Conservation (phyloP, 2,797 vertebrate genomes). For the Selene dorsalis region DNA sequence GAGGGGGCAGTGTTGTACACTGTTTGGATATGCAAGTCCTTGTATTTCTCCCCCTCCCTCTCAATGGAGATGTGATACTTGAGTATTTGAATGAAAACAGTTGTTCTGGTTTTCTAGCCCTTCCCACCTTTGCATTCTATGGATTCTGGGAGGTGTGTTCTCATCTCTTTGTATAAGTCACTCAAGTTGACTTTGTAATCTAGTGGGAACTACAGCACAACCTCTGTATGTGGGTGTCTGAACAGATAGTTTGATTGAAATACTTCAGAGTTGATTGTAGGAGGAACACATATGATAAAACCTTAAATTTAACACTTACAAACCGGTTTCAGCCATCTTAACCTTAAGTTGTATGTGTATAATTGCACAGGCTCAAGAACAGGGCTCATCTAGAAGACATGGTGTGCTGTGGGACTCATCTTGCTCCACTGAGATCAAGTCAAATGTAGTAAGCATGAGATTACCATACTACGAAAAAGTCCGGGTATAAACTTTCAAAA, state of each 20-base stretch:
- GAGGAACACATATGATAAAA: no score
- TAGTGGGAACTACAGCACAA: neutral
- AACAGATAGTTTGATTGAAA: neutral
- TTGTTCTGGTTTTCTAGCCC: constrained; percentile 22
- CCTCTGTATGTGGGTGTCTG: neutral
- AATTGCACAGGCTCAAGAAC: constrained; percentile 50
- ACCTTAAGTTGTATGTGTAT: constrained; percentile 52
- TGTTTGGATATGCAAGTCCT: constrained; percentile 20
- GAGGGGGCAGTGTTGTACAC: constrained; percentile 66
- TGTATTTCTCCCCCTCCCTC: no score
- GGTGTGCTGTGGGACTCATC: constrained; percentile 44
- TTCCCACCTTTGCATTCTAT: neutral
- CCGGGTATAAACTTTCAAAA: neutral
- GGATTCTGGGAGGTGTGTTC: neutral
- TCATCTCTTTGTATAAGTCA: constrained; percentile 16
- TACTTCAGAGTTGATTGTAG: neutral
- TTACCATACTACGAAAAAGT: constrained; percentile 58
- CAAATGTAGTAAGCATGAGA: constrained; percentile 73
- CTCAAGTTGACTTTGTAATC: constrained; percentile 6
- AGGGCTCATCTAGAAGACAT: constrained; percentile 67
- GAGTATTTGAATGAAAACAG: constrained; percentile 78
- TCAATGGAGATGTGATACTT: constrained; percentile 24
- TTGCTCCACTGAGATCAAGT: constrained; percentile 54
- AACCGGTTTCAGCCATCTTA: constrained; percentile 26
- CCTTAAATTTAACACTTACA: neutral